Evolutionary conservation across 2,113 vertebrate genomes (phyloP), one percentile per base, ranked within the genome.

Genomic region (Zeus faber): DNA sequence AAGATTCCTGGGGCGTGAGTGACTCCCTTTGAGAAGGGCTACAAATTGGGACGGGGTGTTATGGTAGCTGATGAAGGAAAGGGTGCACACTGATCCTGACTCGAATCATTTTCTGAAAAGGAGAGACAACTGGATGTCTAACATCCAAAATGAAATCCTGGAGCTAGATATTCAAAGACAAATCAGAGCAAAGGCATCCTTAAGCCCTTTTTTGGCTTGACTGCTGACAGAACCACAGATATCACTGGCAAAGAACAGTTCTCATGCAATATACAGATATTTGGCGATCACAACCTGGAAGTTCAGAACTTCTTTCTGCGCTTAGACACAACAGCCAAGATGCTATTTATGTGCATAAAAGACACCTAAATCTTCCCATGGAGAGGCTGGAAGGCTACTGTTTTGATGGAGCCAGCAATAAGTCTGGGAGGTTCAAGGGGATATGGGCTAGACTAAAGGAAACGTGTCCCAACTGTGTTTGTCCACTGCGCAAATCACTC

Each of bases 401-500:
- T 49, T 65, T 65, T 65, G 47, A 65, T 44, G 48, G 62, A 16
- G 54, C 35, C 11, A 51, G 46, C 22, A 55, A 62, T 24, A 43
- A 49, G 62, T 56, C 53, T 13, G 45, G 62, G 8, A 16, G 53
- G 5, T 52, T 66, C 35, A 50, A 13, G 22, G 54, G 54, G 9
- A 37, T 58, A 10, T 37, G 33, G 29, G 46, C 29, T 13, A 24
- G 37, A 31, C 55, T 66, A 6, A 50, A 58, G 41, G 55, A 59
- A 33, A 13, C 45, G n/a, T 59, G 55, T 27, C 55, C 48, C 6
- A 21, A 39, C 37, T 58, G n/a, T 66, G n/a, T 59, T 16, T 53
- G 49, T 66, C 16, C 46, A 67, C n/a, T 62, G 50, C 33, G 27
- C 25, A 13, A 67, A 61, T 16, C 65, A 62, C 41, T 48, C 49